Evolutionary conservation across 2,113 vertebrate genomes (phyloP).

Genomic region (Barbus barbus): DNA sequence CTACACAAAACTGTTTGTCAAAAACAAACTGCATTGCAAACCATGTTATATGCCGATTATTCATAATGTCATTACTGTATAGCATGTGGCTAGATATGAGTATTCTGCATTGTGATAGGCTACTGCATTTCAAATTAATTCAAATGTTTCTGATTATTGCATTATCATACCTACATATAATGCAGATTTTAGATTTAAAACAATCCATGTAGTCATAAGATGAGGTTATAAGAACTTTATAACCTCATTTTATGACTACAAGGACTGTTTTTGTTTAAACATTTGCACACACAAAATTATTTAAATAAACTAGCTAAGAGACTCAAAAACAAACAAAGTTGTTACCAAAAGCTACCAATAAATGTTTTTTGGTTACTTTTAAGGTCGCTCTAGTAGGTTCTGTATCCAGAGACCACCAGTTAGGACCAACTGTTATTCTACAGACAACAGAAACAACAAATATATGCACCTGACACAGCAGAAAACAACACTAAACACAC

Average conservation of each 20-base stretch:
- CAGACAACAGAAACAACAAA: constrained; percentile 47
- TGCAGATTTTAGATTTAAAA: neutral
- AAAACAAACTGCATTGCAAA: neutral
- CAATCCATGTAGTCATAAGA: neutral
- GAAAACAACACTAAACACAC: constrained; percentile 38
- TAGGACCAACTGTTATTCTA: constrained; percentile 47
- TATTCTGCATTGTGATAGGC: neutral
- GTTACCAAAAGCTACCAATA: neutral
- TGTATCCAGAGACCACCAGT: constrained; percentile 47
- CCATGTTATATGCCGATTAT: neutral
- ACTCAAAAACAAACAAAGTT: neutral
- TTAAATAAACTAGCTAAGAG: neutral
- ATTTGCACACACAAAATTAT: neutral
- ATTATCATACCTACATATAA: neutral
- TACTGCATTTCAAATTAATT: neutral
- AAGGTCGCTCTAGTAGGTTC: constrained; percentile 7
- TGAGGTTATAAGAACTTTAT: neutral
- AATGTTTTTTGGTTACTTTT: neutral
- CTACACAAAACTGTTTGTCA: no score
- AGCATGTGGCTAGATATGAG: neutral
- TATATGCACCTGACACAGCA: constrained; percentile 43
- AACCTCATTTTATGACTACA: neutral
- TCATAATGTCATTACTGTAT: neutral
- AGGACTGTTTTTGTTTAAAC: neutral
- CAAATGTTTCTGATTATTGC: neutral